These are phyloP conservation scores for Cariama cristata DNA, from an alignment of 2,113 vertebrate genomes.

Conservation along the genomic window DNA sequence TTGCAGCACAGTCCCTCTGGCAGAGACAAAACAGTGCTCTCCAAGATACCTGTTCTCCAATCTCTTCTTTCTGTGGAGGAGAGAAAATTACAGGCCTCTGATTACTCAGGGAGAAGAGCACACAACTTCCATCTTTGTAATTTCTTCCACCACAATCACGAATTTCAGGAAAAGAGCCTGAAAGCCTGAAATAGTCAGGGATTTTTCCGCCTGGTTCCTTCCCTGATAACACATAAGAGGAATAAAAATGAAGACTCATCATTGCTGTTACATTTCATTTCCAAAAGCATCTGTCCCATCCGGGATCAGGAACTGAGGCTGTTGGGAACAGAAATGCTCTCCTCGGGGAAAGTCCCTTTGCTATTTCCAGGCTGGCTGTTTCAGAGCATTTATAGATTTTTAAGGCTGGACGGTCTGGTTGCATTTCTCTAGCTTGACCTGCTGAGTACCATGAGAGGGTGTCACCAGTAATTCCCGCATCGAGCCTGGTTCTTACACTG, in stretches of 20 bases:
- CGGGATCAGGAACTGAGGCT: neutral
- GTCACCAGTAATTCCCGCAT: neutral
- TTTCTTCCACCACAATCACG: conserved; percentile 58
- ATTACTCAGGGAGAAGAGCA: conserved; percentile 9
- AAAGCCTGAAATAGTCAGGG: conserved; percentile 39
- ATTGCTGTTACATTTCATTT: neutral
- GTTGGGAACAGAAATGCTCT: neutral
- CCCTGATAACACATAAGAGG: neutral
- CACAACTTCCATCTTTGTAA: conserved; percentile 22
- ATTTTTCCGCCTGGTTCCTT: neutral
- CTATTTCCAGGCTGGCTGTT: neutral
- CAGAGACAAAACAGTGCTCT: neutral
- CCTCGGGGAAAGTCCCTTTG: neutral
- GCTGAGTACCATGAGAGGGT: rapidly evolving
- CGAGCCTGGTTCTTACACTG: neutral
- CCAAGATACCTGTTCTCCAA: neutral
- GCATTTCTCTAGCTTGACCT: neutral
- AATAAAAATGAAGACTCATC: neutral
- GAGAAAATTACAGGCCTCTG: conserved; percentile 49
- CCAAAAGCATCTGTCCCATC: neutral
- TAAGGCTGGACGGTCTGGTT: neutral
- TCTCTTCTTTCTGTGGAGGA: neutral
- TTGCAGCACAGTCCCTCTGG: neutral
- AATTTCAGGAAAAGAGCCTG: conserved; percentile 43
- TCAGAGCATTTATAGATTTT: neutral